phyloP scores from a whole-genome alignment of 2,797 vertebrate genomes.

The Melanotaenia maccullochi region DNA sequence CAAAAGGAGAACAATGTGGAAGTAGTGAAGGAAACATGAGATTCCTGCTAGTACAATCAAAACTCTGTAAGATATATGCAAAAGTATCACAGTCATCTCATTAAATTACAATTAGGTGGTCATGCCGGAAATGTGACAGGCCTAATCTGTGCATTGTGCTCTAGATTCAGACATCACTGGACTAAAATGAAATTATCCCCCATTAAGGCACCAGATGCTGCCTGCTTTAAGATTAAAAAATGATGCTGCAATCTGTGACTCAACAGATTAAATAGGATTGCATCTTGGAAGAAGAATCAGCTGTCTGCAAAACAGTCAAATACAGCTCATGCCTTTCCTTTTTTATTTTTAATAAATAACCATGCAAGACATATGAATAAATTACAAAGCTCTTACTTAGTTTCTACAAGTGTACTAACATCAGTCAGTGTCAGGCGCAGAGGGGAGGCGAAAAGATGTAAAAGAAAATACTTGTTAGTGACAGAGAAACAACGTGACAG shows the following conservation, averaged over 20 bases:
- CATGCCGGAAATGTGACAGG: not conserved
- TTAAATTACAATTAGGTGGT: not conserved
- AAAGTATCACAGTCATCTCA: not conserved
- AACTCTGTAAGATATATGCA: too few relatives aligned
- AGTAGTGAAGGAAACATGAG: not conserved
- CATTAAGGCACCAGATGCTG: slow-evolving; percentile 15
- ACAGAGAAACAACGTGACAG: slow-evolving; percentile 18
- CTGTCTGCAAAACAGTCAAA: slow-evolving; percentile 26
- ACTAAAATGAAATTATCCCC: slow-evolving; percentile 7
- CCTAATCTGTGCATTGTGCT: not conserved
- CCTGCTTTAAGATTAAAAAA: slow-evolving; percentile 10
- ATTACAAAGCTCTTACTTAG: slow-evolving; percentile 73
- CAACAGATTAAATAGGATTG: not conserved
- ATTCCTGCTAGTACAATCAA: not conserved
- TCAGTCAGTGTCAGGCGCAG: slow-evolving; percentile 63
- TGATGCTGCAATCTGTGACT: not conserved
- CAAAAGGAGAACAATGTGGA: not conserved
- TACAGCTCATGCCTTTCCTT: slow-evolving; percentile 41
- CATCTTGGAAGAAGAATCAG: slow-evolving; percentile 15
- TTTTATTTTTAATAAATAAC: not conserved
- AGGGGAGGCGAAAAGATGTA: slow-evolving; percentile 41
- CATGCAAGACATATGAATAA: slow-evolving; percentile 66
- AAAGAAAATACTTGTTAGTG: slow-evolving; percentile 59
- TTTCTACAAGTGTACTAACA: slow-evolving; percentile 71
- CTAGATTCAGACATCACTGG: not conserved